Evolutionary conservation across 2,113 vertebrate species (phyloP).

Genomic region (Scolopax mira): DNA sequence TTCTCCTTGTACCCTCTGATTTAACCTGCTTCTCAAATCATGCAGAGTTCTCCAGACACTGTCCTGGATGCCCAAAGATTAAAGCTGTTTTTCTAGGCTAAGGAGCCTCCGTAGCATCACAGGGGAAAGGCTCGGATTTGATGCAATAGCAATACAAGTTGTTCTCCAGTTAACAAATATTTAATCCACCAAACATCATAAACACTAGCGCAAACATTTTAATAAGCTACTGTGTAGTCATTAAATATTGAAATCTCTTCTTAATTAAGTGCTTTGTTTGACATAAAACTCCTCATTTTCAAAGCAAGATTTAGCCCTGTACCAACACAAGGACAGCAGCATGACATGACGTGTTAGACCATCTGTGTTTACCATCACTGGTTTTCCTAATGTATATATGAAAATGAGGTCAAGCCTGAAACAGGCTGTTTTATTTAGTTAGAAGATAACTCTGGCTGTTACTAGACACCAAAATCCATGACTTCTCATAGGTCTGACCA

Average conservation of each 20-base stretch:
- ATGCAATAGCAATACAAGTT: neutral
- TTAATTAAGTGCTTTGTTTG: constrained; percentile 56
- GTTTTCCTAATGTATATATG: constrained; percentile 29
- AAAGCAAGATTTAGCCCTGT: neutral
- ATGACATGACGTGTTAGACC: neutral
- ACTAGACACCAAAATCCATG: neutral
- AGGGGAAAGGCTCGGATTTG: neutral
- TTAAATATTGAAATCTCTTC: constrained; percentile 61
- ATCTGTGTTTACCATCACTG: constrained; percentile 55
- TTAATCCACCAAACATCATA: constrained; percentile 19
- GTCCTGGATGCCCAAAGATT: neutral
- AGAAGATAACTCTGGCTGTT: neutral
- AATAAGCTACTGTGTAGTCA: constrained; percentile 36
- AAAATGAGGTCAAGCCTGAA: constrained; percentile 43
- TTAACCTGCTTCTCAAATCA: neutral
- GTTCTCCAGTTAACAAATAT: constrained; percentile 17
- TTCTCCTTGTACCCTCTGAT: neutral
- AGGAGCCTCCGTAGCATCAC: neutral
- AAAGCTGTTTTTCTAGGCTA: neutral
- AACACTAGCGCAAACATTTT: constrained; percentile 42
- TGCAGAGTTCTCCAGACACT: neutral
- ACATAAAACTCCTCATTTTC: constrained; percentile 46
- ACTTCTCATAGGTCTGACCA: neutral
- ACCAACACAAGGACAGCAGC: constrained; percentile 49
- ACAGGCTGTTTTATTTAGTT: constrained; percentile 17